Percentiles rank a stretch among this genome's conserved stretches.
Conservation (phyloP, 2,888 invertebrate genomes). For the Punctoribates punctum region DNA sequence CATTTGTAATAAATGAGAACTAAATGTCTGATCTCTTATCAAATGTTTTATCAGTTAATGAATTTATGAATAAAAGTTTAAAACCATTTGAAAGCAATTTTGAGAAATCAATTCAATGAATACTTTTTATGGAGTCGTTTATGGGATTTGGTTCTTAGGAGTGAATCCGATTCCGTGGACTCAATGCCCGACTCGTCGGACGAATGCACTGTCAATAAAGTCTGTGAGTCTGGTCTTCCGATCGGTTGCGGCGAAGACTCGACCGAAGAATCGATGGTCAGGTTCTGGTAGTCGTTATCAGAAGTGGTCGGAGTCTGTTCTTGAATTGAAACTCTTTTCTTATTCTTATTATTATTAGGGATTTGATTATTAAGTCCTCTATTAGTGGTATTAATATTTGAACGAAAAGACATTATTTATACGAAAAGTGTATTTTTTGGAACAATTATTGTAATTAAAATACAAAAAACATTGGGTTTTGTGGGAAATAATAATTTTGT, state of each 20-base stretch:
- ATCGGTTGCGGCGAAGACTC: background rate
- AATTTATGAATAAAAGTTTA: background rate
- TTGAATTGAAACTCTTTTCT: background rate
- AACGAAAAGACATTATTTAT: constrained; percentile 4
- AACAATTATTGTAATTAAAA: background rate
- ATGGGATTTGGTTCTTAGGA: constrained; percentile 18
- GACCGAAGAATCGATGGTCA: background rate
- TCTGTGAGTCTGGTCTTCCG: constrained; percentile 11
- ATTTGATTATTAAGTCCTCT: background rate
- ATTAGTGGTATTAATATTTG: background rate
- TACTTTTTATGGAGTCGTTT: constrained; percentile 13
- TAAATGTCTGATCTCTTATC: background rate
- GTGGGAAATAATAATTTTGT: background rate
- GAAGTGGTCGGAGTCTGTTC: background rate
- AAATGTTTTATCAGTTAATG: background rate
- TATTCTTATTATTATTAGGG: background rate
- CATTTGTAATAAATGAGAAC: too few relatives aligned
- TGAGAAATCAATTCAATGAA: background rate
- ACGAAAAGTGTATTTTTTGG: background rate
- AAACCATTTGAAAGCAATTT: background rate
- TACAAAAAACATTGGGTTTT: background rate
- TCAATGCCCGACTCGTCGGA: constrained; percentile 39
- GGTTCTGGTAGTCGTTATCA: background rate
- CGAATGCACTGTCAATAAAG: constrained; percentile 19
- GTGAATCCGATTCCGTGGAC: constrained; percentile 44